Percentiles rank a stretch among this genome's conserved stretches.
Evolutionary conservation across 2,888 invertebrate species (phyloP).

Genomic region (Latrodectus elegans): DNA sequence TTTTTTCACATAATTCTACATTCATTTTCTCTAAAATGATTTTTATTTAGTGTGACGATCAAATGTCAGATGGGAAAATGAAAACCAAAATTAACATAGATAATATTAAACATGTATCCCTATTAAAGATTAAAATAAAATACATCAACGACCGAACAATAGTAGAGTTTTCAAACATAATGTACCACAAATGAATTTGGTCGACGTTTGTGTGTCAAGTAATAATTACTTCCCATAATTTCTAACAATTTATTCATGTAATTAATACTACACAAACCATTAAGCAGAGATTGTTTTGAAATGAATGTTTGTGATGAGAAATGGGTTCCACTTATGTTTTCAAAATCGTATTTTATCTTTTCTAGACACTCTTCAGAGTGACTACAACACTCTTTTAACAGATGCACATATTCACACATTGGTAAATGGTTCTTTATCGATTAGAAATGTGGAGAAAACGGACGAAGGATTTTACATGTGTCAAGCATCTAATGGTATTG

Average conservation of each 20-base stretch:
- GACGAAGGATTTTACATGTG: slow-evolving; percentile 72
- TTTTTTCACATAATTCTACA: too few species aligned
- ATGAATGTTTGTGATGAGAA: not conserved
- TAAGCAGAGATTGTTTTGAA: not conserved
- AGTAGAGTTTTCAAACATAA: too few species aligned
- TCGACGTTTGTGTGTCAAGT: not conserved
- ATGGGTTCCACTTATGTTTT: not conserved
- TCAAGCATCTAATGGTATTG: slow-evolving; percentile 73
- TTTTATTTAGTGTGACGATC: too few species aligned
- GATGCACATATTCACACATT: slow-evolving; percentile 82
- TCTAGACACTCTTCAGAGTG: slow-evolving; percentile 62
- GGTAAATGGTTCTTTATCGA: slow-evolving; percentile 71
- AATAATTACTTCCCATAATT: not conserved
- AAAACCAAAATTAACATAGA: too few species aligned
- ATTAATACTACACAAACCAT: not conserved
- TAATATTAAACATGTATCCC: too few species aligned
- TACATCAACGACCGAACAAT: too few species aligned
- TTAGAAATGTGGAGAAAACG: slow-evolving; percentile 71
- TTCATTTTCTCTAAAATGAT: too few species aligned
- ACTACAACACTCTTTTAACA: slow-evolving; percentile 70
- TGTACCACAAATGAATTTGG: too few species aligned
- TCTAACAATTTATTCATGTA: not conserved
- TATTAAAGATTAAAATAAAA: too few species aligned
- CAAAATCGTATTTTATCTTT: slow-evolving; percentile 1
- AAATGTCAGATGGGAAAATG: too few species aligned